Evolutionary conservation across 92 coral and sea anemone genomes (phyloP).

Genomic region (Palythoa heliodiscus): DNA sequence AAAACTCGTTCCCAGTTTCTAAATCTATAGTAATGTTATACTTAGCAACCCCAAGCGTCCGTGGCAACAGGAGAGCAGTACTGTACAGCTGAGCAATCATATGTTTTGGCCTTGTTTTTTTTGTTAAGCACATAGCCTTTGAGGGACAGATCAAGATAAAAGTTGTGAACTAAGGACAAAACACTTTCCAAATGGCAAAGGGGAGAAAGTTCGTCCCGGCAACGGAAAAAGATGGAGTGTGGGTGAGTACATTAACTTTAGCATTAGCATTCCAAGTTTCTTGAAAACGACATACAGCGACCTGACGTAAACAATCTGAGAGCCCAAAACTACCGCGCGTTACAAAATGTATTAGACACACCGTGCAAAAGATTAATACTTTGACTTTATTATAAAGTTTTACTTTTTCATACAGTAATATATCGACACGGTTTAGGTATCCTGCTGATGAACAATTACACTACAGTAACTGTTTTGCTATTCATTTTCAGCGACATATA

Average conservation of each 20-base stretch:
- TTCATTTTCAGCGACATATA: too few relatives aligned
- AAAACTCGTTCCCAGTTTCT: constrained; percentile 18
- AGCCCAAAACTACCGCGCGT: neutral
- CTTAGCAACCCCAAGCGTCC: constrained; percentile 37
- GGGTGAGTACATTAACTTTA: constrained; percentile 67
- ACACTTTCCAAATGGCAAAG: constrained; percentile 66
- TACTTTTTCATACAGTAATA: neutral
- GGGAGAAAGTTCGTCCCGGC: constrained; percentile 88
- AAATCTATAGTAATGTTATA: neutral
- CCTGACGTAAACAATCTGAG: neutral
- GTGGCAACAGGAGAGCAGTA: neutral
- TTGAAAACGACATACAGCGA: neutral
- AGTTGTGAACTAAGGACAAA: neutral
- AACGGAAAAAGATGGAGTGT: constrained; percentile 71
- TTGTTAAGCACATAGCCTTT: neutral
- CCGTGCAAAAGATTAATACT: neutral
- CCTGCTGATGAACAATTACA: too few relatives aligned
- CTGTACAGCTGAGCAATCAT: neutral
- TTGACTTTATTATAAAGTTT: neutral
- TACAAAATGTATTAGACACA: neutral
- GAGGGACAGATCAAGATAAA: neutral
- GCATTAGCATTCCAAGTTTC: neutral
- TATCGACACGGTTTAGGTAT: too few relatives aligned
- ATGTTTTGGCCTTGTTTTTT: neutral
- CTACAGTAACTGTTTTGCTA: too few relatives aligned